Percentiles rank a stretch among this genome's conserved stretches.
These are phyloP conservation scores for Nycticryphes semicollaris DNA, from an alignment of 2,113 vertebrate species.

Conservation along the genomic window DNA sequence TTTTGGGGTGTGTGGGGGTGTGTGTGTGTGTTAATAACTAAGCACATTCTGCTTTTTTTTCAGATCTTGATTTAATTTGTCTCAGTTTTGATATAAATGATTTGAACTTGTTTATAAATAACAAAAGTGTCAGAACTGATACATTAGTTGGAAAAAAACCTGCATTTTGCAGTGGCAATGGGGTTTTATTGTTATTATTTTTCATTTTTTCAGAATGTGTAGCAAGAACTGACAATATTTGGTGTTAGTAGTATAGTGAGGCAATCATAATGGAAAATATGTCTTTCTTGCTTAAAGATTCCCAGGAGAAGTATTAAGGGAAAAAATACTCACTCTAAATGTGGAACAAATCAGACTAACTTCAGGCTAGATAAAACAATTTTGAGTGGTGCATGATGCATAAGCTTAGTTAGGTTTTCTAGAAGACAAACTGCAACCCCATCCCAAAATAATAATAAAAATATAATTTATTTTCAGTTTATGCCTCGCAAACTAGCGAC, in stretches of 20 bases:
- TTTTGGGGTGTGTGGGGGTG: neutral
- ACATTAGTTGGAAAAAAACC: neutral
- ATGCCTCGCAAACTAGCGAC: neutral
- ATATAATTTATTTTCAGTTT: conserved; percentile 30
- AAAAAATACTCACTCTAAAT: conserved; percentile 7
- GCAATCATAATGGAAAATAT: neutral
- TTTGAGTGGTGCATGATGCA: conserved; percentile 21
- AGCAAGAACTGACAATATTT: neutral
- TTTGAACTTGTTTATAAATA: neutral
- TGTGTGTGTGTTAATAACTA: neutral
- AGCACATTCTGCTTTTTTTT: neutral
- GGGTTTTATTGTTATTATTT: neutral
- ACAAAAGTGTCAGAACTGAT: neutral
- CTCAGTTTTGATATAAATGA: neutral
- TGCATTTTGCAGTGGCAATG: neutral
- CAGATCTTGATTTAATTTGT: neutral
- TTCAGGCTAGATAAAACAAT: conserved; percentile 13
- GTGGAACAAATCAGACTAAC: conserved; percentile 47
- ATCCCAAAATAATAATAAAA: neutral
- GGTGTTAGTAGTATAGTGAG: neutral
- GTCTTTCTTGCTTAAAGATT: conserved; percentile 50
- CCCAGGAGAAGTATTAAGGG: conserved; percentile 41
- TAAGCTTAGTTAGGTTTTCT: conserved; percentile 45
- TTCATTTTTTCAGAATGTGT: neutral
- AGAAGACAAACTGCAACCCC: neutral